These are phyloP conservation scores for Lordiphosa fenestrarum DNA, from an alignment of 2,888 invertebrate genomes.

Conservation along the genomic window DNA sequence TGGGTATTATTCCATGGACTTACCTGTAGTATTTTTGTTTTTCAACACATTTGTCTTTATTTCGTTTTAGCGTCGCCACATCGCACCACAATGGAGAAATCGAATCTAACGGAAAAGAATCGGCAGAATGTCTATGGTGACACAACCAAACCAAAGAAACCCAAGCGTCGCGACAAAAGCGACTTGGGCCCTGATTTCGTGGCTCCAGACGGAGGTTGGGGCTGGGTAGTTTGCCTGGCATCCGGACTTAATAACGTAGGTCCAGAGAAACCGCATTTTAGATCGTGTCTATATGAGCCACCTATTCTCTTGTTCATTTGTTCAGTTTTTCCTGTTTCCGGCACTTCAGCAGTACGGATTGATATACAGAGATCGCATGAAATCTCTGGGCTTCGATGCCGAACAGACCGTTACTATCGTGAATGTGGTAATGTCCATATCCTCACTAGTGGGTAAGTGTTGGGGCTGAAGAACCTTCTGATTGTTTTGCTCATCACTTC, in stretches of 20 bases:
- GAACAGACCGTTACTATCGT: constrained; percentile 87
- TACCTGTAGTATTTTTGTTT: no score
- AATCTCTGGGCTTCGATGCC: constrained; percentile 83
- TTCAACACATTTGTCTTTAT: background rate
- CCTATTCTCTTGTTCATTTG: background rate
- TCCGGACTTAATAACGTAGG: constrained; percentile 88
- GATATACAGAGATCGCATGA: constrained; percentile 85
- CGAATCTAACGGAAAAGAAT: constrained; percentile 64
- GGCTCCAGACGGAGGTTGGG: constrained; percentile 89
- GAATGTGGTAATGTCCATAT: constrained; percentile 86
- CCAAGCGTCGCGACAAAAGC: constrained; percentile 79
- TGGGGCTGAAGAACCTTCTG: background rate
- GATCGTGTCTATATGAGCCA: background rate
- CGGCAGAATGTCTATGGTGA: constrained; percentile 71
- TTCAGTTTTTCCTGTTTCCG: constrained; percentile 85
- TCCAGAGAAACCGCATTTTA: background rate
- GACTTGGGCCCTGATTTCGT: constrained; percentile 82
- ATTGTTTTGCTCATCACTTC: background rate
- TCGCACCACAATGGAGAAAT: constrained; percentile 50
- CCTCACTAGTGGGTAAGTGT: constrained; percentile 84
- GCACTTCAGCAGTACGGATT: constrained; percentile 87
- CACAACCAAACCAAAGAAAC: constrained; percentile 78
- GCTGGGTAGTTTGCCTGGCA: constrained; percentile 87
- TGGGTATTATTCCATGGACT: no score
- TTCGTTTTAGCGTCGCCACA: no score